A percentile compares a stretch with the other conserved stretches of the same genome.
These are phyloP conservation scores for Porites australiensis DNA, from an alignment of 64 coral and sea anemone genomes.

Conservation along the genomic window DNA sequence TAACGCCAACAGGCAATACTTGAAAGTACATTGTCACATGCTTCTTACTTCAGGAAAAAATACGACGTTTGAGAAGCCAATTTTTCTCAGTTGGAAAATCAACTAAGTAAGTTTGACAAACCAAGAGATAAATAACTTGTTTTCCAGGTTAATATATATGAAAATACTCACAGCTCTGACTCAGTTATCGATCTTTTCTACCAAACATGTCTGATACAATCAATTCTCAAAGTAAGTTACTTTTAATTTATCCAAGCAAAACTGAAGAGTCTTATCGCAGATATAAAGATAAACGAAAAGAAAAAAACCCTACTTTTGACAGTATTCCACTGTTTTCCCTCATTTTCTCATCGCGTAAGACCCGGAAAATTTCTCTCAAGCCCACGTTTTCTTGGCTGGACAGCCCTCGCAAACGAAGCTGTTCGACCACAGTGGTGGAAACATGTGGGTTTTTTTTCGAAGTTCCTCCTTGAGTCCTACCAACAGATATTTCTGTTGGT, in stretches of 20 bases:
- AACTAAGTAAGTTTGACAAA: neutral
- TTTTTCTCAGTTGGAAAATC: neutral
- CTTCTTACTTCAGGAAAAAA: neutral
- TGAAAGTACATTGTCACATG: constrained; percentile 13
- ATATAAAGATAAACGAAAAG: neutral
- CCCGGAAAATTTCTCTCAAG: constrained; percentile 1
- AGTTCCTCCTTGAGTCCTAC: neutral
- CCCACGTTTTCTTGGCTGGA: too few species aligned
- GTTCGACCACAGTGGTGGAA: neutral
- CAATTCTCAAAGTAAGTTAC: constrained; percentile 8
- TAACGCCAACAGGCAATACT: neutral
- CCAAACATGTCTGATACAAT: neutral
- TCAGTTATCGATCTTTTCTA: neutral
- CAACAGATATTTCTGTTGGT: neutral
- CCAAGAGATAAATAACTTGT: neutral
- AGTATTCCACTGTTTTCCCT: neutral
- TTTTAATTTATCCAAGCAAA: constrained; percentile 26
- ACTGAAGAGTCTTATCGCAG: constrained; percentile 31
- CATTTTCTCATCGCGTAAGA: neutral
- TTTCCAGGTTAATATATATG: neutral
- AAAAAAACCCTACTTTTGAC: neutral
- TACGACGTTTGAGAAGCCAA: neutral
- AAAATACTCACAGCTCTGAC: neutral
- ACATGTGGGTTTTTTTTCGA: neutral
- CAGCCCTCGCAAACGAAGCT: neutral